Evolutionary conservation across 2,113 vertebrate genomes (phyloP).

Genomic region (Pachycephala philippinensis): DNA sequence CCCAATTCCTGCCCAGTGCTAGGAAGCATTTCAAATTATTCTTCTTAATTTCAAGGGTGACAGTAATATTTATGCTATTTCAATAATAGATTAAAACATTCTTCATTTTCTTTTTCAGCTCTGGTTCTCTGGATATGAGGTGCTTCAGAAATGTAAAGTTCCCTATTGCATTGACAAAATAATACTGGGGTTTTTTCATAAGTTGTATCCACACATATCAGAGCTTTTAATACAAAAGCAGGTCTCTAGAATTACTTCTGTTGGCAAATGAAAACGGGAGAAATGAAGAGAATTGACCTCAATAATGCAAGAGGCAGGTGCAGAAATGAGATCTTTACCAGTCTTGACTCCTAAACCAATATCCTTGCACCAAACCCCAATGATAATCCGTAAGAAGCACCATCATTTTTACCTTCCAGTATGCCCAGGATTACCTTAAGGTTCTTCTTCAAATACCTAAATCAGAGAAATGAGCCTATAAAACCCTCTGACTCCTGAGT

Average conservation of each 20-base stretch:
- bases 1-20: constrained; percentile 1
- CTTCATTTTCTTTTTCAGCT: not conserved
- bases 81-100: not conserved
- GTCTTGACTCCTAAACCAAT: not conserved
- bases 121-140: not conserved
- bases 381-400: not conserved
- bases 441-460: not conserved
- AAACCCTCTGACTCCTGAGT: not conserved
- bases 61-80: not conserved
- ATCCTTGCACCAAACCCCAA: not conserved
- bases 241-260: not conserved
- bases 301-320: not conserved
- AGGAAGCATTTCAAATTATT: constrained; percentile 29
- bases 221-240: not conserved
- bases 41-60: not conserved
- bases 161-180: not conserved
- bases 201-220: not conserved
- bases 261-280: not conserved
- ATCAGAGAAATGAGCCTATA: not conserved
- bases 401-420: not conserved
- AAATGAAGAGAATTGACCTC: not conserved
- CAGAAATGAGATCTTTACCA: not conserved
- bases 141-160: not conserved
- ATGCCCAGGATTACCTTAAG: not conserved
- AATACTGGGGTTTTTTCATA: not conserved